A percentile compares a stretch with the other conserved stretches of the same genome.
Evolutionary conservation across 2,797 vertebrate genomes (phyloP).

Genomic region (Artibeus lituratus): DNA sequence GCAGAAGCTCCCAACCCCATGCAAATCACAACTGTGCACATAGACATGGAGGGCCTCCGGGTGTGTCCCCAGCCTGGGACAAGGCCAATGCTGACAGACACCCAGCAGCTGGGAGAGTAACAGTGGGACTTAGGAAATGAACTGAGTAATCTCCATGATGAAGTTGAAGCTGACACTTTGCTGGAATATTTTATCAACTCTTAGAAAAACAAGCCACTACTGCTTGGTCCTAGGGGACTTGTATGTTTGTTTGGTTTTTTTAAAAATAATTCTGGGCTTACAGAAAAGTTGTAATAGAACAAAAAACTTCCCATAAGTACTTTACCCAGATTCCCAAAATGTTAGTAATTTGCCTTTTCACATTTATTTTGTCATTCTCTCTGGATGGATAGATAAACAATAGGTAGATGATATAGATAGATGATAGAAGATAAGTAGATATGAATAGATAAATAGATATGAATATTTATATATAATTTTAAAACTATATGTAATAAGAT

Average conservation of each 20-base stretch:
- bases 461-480: not conserved
- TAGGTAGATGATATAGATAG: not conserved
- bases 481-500: not conserved
- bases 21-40: not conserved
- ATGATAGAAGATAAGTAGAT: not conserved
- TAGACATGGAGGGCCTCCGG: not conserved
- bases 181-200: not conserved
- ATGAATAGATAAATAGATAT: not conserved
- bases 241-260: slow-evolving; percentile 13
- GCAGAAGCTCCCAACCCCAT: not conserved
- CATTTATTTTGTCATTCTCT: not conserved
- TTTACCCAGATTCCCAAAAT: not conserved
- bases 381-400: not conserved
- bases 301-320: not conserved
- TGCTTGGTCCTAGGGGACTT: not conserved
- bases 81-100: not conserved
- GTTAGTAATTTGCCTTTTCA: not conserved
- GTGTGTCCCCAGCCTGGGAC: not conserved
- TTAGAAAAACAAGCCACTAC: not conserved
- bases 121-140: not conserved
- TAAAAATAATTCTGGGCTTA: not conserved
- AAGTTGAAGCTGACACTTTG: not conserved
- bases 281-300: not conserved
- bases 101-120: not conserved
- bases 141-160: not conserved